phyloP scores from a whole-genome alignment of 2,113 vertebrate genomes.

The Entomyzon cyanotis region DNA sequence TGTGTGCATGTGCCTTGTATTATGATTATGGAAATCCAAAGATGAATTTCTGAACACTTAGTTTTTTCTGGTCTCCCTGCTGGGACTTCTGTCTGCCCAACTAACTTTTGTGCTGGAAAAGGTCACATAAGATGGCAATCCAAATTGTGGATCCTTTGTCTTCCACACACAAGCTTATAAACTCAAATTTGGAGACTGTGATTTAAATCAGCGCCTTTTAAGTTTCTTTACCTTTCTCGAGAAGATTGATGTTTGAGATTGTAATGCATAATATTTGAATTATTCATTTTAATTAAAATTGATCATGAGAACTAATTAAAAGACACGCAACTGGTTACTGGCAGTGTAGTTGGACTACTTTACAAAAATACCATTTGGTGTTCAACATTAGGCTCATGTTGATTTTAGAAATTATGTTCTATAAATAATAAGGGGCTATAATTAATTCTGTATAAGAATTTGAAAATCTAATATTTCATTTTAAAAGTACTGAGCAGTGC shows the following conservation, averaged over 20 bases:
- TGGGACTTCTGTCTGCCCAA: not conserved
- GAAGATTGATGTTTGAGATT: constrained; percentile 54
- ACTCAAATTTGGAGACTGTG: not conserved
- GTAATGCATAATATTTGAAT: constrained; percentile 55
- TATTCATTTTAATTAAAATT: constrained; percentile 66
- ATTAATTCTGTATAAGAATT: not conserved
- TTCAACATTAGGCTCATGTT: not conserved
- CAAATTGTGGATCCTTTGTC: not conserved
- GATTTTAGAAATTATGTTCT: constrained; percentile 12
- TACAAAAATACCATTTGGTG: constrained; percentile 8
- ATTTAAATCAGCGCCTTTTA: not conserved
- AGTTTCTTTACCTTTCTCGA: constrained; percentile 54
- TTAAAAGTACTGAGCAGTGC: not conserved
- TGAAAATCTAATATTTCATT: not conserved
- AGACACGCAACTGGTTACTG: constrained; percentile 23
- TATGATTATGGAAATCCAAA: not conserved
- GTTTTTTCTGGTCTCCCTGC: accelerated
- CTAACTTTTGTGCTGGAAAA: not conserved
- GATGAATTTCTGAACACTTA: not conserved
- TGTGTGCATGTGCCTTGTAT: not conserved
- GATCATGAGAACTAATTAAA: constrained; percentile 56
- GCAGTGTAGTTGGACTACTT: not conserved
- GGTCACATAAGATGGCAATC: not conserved
- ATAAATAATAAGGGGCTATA: not conserved
- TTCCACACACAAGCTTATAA: not conserved